These are phyloP conservation scores for Ganaspis sp. DNA, from an alignment of 1,140 invertebrate species.

Conservation along the genomic window DNA sequence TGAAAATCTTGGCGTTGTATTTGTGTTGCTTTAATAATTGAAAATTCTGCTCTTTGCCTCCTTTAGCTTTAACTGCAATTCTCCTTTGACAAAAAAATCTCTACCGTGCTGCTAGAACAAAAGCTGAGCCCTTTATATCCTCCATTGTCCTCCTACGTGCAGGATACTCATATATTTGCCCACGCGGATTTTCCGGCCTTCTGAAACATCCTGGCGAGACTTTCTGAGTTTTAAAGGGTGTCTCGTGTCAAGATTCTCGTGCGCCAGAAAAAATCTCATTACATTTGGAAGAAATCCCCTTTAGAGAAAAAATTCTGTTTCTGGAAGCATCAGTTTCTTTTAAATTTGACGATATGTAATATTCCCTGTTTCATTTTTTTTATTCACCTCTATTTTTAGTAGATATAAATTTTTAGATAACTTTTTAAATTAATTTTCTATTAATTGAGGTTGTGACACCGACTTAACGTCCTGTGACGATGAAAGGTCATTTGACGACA, in stretches of 20 bases:
- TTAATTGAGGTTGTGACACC: too few relatives aligned
- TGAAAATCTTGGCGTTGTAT: not conserved
- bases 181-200: constrained; percentile 17
- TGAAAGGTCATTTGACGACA: too few relatives aligned
- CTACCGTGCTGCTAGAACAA: not conserved
- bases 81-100: constrained; percentile 3
- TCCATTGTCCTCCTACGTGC: constrained; percentile 20
- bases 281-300: not conserved
- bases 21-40: constrained; percentile 18
- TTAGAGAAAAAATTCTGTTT: too few relatives aligned
- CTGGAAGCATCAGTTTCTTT: too few relatives aligned
- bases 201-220: constrained; percentile 6
- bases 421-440: too few relatives aligned
- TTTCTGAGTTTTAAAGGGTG: not conserved
- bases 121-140: constrained; percentile 11
- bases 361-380: too few relatives aligned
- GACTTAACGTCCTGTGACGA: too few relatives aligned
- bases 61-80: constrained; percentile 14
- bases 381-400: too few relatives aligned
- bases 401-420: too few relatives aligned
- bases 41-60: constrained; percentile 11
- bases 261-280: not conserved
- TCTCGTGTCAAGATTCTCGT: not conserved
- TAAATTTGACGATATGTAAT: too few relatives aligned
- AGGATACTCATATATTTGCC: constrained; percentile 26